These are phyloP conservation scores for Oncorhynchus tshawytscha DNA, from an alignment of 2,113 vertebrate species.

Conservation along the genomic window DNA sequence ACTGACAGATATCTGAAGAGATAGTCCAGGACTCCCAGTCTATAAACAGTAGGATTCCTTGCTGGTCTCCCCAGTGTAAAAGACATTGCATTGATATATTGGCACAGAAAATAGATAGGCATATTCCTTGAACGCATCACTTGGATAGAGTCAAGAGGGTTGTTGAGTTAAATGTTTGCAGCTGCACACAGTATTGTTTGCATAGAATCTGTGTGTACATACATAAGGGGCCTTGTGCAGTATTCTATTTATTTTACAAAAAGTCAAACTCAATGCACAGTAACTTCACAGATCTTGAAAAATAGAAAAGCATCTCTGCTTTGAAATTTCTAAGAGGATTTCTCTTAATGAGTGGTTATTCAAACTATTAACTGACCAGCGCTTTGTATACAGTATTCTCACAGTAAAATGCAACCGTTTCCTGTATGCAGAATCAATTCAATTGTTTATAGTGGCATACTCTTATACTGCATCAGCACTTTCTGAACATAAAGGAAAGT, in stretches of 20 bases:
- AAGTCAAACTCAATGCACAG: constrained; percentile 34
- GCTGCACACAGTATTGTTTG: constrained; percentile 45
- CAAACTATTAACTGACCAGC: constrained; percentile 16
- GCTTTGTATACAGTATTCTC: constrained; percentile 3
- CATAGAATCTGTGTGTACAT: constrained; percentile 32
- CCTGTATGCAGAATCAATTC: neutral
- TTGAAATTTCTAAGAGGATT: constrained; percentile 20
- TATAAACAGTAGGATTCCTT: constrained; percentile 26
- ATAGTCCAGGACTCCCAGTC: constrained; percentile 33
- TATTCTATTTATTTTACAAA: constrained; percentile 21
- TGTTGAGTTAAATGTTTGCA: constrained; percentile 30
- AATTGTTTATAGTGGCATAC: neutral
- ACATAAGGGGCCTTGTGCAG: constrained; percentile 6
- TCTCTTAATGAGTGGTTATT: constrained; percentile 60
- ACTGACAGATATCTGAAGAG: constrained; percentile 46
- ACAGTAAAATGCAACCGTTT: neutral
- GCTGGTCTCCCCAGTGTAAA: constrained; percentile 58
- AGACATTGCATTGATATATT: constrained; percentile 51
- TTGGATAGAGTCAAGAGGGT: neutral
- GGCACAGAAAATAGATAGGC: constrained; percentile 21
- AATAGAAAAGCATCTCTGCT: constrained; percentile 29
- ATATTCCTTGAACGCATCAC: constrained; percentile 4
- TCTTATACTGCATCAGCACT: neutral
- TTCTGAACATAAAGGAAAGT: neutral
- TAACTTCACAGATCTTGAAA: constrained; percentile 24